A percentile compares a stretch with the other conserved stretches of the same genome.
phyloP scores from a whole-genome alignment of 2,113 vertebrate genomes.

The Apeltes quadracus region DNA sequence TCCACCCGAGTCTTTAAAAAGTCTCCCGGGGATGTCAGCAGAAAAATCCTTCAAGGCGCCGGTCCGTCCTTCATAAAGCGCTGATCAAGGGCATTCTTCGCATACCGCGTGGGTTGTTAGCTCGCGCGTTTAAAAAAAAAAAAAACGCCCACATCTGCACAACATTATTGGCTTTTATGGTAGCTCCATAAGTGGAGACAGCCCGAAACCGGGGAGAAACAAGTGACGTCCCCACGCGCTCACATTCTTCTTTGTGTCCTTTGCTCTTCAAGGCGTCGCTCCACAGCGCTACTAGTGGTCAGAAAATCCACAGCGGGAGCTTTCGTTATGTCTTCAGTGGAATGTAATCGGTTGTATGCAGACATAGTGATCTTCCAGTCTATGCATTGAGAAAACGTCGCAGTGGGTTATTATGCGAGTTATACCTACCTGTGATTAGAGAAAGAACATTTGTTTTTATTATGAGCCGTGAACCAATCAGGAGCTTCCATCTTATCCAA shows the following conservation, averaged over 20 bases:
- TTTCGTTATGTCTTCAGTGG: not conserved
- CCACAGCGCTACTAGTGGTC: not conserved
- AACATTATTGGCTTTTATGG: conserved; percentile 70
- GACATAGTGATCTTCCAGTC: not conserved
- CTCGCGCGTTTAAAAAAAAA: conserved; percentile 37
- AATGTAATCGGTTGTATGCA: not conserved
- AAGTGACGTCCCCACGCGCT: conserved; percentile 54
- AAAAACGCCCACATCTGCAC: conserved; percentile 70
- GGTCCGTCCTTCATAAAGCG: conserved; percentile 64
- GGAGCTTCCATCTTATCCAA: not conserved
- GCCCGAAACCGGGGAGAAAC: conserved; percentile 35
- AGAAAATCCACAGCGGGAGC: not conserved
- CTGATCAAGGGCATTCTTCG: conserved; percentile 78
- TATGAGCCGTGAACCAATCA: not conserved
- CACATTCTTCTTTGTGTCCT: not conserved
- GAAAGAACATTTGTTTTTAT: not conserved
- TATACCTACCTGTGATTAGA: not conserved
- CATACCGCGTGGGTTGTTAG: conserved; percentile 63
- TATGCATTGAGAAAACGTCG: not conserved
- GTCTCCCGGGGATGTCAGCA: conserved; percentile 77
- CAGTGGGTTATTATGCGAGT: too few relatives aligned
- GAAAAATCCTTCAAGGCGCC: conserved; percentile 65
- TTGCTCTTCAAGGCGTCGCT: not conserved
- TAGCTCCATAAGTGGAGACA: conserved; percentile 63
- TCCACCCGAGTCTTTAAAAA: conserved; percentile 59